phyloP scores from a whole-genome alignment of 2,888 invertebrate genomes.

The Mesodorylaimus sp. region DNA sequence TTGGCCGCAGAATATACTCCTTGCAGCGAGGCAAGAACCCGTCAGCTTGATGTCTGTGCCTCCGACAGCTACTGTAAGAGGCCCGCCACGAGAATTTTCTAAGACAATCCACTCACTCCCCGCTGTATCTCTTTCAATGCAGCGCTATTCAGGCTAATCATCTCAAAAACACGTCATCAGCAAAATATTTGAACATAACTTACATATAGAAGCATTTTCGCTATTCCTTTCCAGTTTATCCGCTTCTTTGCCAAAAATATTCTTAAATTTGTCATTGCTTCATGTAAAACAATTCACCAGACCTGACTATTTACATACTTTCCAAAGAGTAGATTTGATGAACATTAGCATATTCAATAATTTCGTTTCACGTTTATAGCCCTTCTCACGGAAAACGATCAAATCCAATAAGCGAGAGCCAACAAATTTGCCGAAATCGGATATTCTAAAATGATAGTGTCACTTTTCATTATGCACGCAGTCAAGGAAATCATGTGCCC shows the following conservation, averaged over 20 bases:
- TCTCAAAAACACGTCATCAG: too few relatives aligned
- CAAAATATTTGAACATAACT: too few relatives aligned
- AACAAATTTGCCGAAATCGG: slow-evolving; percentile 83
- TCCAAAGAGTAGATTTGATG: slow-evolving; percentile 90
- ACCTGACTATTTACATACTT: slow-evolving; percentile 40
- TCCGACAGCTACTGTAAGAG: too few relatives aligned
- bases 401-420: slow-evolving; percentile 79
- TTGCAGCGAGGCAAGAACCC: too few relatives aligned
- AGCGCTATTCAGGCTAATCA: too few relatives aligned
- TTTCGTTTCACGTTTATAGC: slow-evolving; percentile 82
- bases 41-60: too few relatives aligned
- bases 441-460: slow-evolving; percentile 52
- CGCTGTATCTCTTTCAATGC: too few relatives aligned
- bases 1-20: too few relatives aligned
- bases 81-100: too few relatives aligned
- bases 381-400: slow-evolving; percentile 76
- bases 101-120: too few relatives aligned
- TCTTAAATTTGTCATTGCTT: slow-evolving; percentile 39
- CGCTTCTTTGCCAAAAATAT: slow-evolving; percentile 88
- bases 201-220: slow-evolving; percentile 82
- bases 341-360: slow-evolving; percentile 80
- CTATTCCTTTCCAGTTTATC: slow-evolving; percentile 95
- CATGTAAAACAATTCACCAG: not conserved
- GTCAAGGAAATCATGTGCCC: too few relatives aligned
- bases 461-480: too few relatives aligned